A percentile compares a stretch with the other conserved stretches of the same genome.
These are phyloP conservation scores for Drosophila bunnanda DNA, from an alignment of 2,888 invertebrate genomes.

Conservation along the genomic window DNA sequence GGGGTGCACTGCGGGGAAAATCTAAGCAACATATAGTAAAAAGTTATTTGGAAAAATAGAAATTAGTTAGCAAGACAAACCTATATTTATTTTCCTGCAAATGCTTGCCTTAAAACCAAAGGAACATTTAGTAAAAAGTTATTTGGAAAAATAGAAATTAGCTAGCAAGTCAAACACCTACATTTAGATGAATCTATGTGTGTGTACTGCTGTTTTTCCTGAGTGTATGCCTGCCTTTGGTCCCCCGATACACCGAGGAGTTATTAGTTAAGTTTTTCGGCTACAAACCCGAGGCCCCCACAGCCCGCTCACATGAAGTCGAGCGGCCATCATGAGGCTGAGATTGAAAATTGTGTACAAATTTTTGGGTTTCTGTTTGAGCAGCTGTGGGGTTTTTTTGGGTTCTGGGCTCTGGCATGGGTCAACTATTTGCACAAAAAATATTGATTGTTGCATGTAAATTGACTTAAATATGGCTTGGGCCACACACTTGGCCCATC, in stretches of 20 bases:
- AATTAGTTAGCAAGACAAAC: too few relatives aligned
- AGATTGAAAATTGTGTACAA: constrained; percentile 63
- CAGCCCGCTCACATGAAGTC: constrained; percentile 17
- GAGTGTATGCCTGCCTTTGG: neutral
- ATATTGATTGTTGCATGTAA: constrained; percentile 73
- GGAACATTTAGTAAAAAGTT: too few relatives aligned
- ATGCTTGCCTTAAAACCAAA: too few relatives aligned
- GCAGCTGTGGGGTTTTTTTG: constrained; percentile 23
- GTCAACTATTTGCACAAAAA: constrained; percentile 67
- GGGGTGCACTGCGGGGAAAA: constrained; percentile 13
- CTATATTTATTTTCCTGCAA: too few relatives aligned
- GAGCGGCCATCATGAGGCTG: constrained; percentile 41
- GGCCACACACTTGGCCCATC: constrained; percentile 20
- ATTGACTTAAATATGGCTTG: constrained; percentile 68
- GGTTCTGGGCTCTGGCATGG: constrained; percentile 23
- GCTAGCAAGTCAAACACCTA: too few relatives aligned
- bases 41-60: neutral
- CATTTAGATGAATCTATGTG: neutral
- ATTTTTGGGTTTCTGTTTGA: constrained; percentile 55
- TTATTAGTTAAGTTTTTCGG: constrained; percentile 62
- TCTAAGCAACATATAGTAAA: neutral
- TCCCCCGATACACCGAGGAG: constrained; percentile 50
- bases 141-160: too few relatives aligned
- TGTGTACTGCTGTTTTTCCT: neutral
- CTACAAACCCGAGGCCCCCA: neutral